These are phyloP conservation scores for Hoplostethus mediterraneus DNA, from an alignment of 2,797 vertebrate species.

Conservation along the genomic window DNA sequence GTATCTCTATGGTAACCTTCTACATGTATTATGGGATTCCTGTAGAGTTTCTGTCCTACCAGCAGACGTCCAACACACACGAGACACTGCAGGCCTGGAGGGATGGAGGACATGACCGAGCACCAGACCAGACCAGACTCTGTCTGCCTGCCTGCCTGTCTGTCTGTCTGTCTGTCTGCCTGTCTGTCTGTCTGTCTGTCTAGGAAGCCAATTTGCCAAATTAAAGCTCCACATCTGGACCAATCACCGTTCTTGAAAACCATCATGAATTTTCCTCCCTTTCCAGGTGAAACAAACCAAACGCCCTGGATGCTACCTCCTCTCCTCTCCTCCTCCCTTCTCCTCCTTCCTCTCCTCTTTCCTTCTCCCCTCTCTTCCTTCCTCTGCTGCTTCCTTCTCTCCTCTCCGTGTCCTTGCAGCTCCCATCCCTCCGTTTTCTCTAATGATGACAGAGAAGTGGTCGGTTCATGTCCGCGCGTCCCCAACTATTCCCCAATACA, in stretches of 20 bases:
- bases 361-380: no score
- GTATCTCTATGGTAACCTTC: constrained; percentile 3
- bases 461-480: constrained; percentile 34
- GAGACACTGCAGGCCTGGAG: constrained; percentile 59
- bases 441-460: constrained; percentile 55
- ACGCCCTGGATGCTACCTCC: constrained; percentile 44
- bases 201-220: constrained; percentile 68
- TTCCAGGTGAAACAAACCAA: background rate
- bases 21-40: background rate
- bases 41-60: background rate
- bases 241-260: constrained; percentile 23
- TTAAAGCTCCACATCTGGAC: constrained; percentile 55
- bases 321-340: background rate
- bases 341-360: no score
- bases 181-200: constrained; percentile 43
- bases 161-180: constrained; percentile 32
- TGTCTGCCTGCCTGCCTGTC: constrained; percentile 28
- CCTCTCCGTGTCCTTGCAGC: constrained; percentile 72
- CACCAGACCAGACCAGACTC: constrained; percentile 21
- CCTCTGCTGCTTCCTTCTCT: constrained; percentile 4
- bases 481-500: background rate
- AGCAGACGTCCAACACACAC: background rate
- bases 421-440: constrained; percentile 24
- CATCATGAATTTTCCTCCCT: background rate
- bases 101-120: constrained; percentile 49